These are phyloP conservation scores for Anolis carolinensis DNA, from an alignment of 2,113 vertebrate genomes.

Conservation along the genomic window DNA sequence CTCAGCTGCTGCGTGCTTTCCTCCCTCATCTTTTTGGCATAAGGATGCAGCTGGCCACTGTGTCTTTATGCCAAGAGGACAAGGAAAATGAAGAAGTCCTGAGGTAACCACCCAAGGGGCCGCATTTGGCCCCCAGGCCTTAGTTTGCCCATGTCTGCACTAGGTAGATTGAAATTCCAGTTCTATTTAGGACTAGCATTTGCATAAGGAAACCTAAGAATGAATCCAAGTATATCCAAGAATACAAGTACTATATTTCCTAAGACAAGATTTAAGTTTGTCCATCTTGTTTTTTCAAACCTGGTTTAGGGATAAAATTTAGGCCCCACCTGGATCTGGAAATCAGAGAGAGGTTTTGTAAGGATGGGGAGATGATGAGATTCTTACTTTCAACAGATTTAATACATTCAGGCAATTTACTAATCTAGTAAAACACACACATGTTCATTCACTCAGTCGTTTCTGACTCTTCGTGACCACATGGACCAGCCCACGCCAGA, in stretches of 20 bases:
- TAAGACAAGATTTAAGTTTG: background rate
- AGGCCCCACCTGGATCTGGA: background rate
- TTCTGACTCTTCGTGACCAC: too few relatives aligned
- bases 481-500: too few relatives aligned
- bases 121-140: too few relatives aligned
- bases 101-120: too few relatives aligned
- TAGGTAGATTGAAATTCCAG: background rate
- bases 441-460: too few relatives aligned
- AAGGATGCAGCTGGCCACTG: too few relatives aligned
- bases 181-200: background rate
- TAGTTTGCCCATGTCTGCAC: too few relatives aligned
- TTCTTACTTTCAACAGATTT: background rate
- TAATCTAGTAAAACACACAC: conserved; percentile 6
- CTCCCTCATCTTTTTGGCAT: too few relatives aligned
- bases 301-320: background rate
- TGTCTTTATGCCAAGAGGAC: too few relatives aligned
- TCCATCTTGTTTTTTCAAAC: background rate
- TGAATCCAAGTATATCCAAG: background rate
- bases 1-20: too few relatives aligned
- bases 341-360: background rate
- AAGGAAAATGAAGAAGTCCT: too few relatives aligned
- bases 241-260: background rate
- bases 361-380: background rate
- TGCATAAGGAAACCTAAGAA: background rate
- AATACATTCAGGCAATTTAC: background rate